Evolutionary conservation across 2,888 invertebrate genomes (phyloP), one percentile per base, ranked within the genome.

Genomic region (Neoitamus cyanurus): DNA sequence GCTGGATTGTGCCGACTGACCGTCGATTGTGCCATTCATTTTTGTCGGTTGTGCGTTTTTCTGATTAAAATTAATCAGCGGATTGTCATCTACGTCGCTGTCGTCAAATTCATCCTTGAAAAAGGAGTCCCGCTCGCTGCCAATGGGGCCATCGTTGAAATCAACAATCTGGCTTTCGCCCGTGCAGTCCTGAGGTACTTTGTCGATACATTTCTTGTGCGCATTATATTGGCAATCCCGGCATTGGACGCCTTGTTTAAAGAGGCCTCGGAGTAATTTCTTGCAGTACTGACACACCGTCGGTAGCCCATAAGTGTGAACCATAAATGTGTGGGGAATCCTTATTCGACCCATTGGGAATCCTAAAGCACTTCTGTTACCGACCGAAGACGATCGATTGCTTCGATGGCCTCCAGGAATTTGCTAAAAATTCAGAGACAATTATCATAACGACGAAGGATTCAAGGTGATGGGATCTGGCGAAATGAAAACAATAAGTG

Each of bases 201-300:
- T 94, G 42, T 97, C 96, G 89, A 97, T 93, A 90, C 98, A 98
- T 91, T 98, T 98, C 91, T 98, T 96, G 92, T 99, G 98, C 86
- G 96, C 96, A 92, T 98, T 98, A 92, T 97, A 98, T 90, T 97
- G 97, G 92, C 98, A 98, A 93, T 99, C 99, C 91, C 96, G 95
- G 92, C 99, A 99, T 92, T 99, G 99, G 88, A 98, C 92, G 84
- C 99, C 99, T 92, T 99, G 99, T 90, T 97, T 97, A 92, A 99
- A 98, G 78, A 99, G 93, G 0, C 99, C 99, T 87, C 96, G 96
- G 87, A 99, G 94, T 88, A 99, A 94, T 92, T 98, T 98, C 92
- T 98, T 97, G 93, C 99, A 99, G 91, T 95, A 94, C 88, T 98
- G 97, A 90, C 99, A 99, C 25, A 99, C 96, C 0, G 99, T 99